Evolutionary conservation across 2,113 vertebrate species (phyloP).

Genomic region (Pangasianodon gigas): DNA sequence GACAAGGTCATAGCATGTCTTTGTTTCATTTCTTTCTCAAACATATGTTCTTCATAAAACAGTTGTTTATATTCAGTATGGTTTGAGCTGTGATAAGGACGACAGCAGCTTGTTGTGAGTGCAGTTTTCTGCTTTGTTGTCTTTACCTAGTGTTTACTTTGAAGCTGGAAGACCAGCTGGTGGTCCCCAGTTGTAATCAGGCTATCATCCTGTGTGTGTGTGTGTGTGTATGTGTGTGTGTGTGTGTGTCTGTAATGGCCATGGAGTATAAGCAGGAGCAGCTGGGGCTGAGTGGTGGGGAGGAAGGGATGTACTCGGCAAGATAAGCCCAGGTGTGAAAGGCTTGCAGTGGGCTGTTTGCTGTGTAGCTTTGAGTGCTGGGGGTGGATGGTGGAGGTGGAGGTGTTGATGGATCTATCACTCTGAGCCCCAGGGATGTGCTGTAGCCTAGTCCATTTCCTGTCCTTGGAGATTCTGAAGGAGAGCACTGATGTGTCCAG

Average conservation of each 20-base stretch:
- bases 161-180: slow-evolving; percentile 42
- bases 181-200: slow-evolving; percentile 37
- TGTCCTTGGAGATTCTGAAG: slow-evolving; percentile 48
- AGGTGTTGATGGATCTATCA: slow-evolving; percentile 72
- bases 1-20: background rate
- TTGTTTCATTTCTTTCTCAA: background rate
- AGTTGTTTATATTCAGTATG: background rate
- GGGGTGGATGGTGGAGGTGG: slow-evolving; percentile 62
- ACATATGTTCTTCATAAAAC: slow-evolving; percentile 21
- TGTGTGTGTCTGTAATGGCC: slow-evolving; percentile 59
- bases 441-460: slow-evolving; percentile 45
- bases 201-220: slow-evolving; percentile 22
- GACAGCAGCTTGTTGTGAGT: slow-evolving; percentile 19
- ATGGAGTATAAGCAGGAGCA: slow-evolving; percentile 61
- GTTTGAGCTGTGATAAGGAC: slow-evolving; percentile 12
- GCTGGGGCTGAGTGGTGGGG: slow-evolving; percentile 57
- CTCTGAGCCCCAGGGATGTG: slow-evolving; percentile 59
- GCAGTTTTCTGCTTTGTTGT: slow-evolving; percentile 32
- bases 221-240: slow-evolving; percentile 28
- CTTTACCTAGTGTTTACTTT: slow-evolving; percentile 49
- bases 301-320: slow-evolving; percentile 38
- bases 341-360: slow-evolving; percentile 56
- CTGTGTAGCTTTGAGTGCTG: slow-evolving; percentile 47
- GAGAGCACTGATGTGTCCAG: slow-evolving; percentile 32
- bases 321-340: slow-evolving; percentile 68